Evolutionary conservation across 2,888 invertebrate genomes (phyloP).

Genomic region (Nemotelus nigrinus): DNA sequence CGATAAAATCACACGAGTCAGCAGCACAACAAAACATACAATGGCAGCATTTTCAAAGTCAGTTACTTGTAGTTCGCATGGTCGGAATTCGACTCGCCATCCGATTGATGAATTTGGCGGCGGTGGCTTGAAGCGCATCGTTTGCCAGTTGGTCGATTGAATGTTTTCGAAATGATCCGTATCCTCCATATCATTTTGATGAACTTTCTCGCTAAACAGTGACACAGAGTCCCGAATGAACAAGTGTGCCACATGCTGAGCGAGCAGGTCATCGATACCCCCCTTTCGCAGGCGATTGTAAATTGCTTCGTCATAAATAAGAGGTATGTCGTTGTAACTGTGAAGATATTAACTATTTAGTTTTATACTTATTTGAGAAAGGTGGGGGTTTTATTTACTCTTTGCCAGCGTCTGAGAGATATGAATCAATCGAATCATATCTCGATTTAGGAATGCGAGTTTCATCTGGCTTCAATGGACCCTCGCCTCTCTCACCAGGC

Average conservation of each 20-base stretch:
- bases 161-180: conserved; percentile 99
- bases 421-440: conserved; percentile 98
- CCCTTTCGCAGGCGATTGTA: conserved; percentile 85
- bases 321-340: conserved; percentile 92
- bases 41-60: conserved; percentile 99
- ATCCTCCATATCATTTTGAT: conserved; percentile 92
- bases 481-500: conserved; percentile 86
- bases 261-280: conserved; percentile 91
- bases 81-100: conserved; percentile 99
- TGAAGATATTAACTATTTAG: conserved; percentile 9
- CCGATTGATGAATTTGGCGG: conserved; percentile 96
- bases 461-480: conserved; percentile 76
- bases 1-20: conserved; percentile 95
- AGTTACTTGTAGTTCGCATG: conserved; percentile 97
- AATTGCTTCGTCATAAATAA: conserved; percentile 85
- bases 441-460: conserved; percentile 92
- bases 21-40: conserved; percentile 95
- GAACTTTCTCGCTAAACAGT: conserved; percentile 91
- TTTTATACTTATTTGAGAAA: neutral
- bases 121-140: conserved; percentile 98
- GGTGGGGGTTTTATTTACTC: conserved; percentile 63
- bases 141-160: conserved; percentile 99
- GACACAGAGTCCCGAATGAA: conserved; percentile 98
- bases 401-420: conserved; percentile 88
- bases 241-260: conserved; percentile 96